Evolutionary conservation across 2,888 invertebrate genomes (phyloP).

Genomic region (Plusia festucae): DNA sequence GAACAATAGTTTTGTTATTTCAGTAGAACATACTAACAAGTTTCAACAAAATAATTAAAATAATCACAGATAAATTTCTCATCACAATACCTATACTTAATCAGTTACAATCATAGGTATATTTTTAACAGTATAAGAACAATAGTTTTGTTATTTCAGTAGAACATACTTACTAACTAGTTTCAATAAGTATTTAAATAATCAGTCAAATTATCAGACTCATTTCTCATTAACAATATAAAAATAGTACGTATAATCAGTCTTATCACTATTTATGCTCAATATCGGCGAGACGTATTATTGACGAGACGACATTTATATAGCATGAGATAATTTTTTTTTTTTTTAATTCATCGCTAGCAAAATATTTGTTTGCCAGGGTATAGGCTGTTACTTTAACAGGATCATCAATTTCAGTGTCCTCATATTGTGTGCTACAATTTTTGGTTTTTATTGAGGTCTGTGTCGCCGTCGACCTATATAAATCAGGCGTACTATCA

Average conservation of each 20-base stretch:
- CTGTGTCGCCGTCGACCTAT: constrained; percentile 25
- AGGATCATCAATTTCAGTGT: constrained; percentile 14
- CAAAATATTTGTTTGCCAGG: constrained; percentile 22
- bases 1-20: constrained; percentile 18
- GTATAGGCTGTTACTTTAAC: constrained; percentile 17
- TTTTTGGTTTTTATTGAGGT: constrained; percentile 16
- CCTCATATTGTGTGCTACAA: constrained; percentile 16
- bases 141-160: constrained; percentile 19
- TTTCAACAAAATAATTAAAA: constrained; percentile 11
- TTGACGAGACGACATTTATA: constrained; percentile 24
- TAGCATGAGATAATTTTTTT: constrained; percentile 17
- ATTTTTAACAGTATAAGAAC: constrained; percentile 15
- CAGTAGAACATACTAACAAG: constrained; percentile 17
- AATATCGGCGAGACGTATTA: constrained; percentile 19
- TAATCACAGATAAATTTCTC: constrained; percentile 14
- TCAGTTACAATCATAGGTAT: constrained; percentile 17
- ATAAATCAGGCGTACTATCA: constrained; percentile 23
- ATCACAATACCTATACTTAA: constrained; percentile 10
- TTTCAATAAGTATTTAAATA: constrained; percentile 16
- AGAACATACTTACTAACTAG: constrained; percentile 16
- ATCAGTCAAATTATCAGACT: constrained; percentile 19
- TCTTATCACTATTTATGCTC: constrained; percentile 16
- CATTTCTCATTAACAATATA: constrained; percentile 12
- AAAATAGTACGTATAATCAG: constrained; percentile 10
- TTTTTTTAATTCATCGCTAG: constrained; percentile 14